Base-by-base conservation (phyloP, 2,888 invertebrate species). In the Proisotoma minuta region DNA sequence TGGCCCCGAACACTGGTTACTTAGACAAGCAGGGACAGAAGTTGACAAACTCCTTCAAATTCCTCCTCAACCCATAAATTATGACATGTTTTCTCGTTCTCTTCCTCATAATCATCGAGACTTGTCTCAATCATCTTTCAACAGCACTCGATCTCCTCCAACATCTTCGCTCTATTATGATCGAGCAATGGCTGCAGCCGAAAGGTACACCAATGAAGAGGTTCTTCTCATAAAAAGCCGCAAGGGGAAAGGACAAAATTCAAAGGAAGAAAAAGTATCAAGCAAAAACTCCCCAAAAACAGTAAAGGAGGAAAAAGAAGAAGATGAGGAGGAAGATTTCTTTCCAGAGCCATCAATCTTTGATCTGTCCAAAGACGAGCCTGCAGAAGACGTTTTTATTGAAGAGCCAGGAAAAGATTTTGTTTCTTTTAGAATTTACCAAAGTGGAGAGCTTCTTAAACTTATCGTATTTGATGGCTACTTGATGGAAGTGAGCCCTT, bases 1-100 rank as follows among this genome's bases (percentile, higher is more conserved):
- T 59, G 73, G 73, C 1, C 63, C 68, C 8, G 72, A 73, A 26
- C 62, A 70, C 47, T 73, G 72, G 73, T 64, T 73, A 8, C 50
- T 71, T 8, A 61, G 66, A 26, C 71, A 71, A 18, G 71, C 69
- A 8, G 66, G 72, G 8, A 63, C 61, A 49, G 70, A 72, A 59
- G 64, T 73, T 18, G 66, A 63, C 4, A 71, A 70, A 51, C 57
- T 72, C 8, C 54, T 73, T 18, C 54, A 62, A 47, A 70, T 73
- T 40, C 70, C 70, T 8, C 66, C 64, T 47, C 57, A 60, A 43
- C 67, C 67, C n/a, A 57, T 48, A 28, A 56, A 57, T 28, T 39
- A 24, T 4, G 52, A 52, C 18, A 2, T 28, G 8, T 52, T 28
- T 28, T 52, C 52, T 3, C 22, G 52, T 24, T 52, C 52, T 5